Evolutionary conservation across 2,888 invertebrate species (phyloP), one percentile per base, ranked within the genome.

Genomic region (Yponomeuta cagnagella): DNA sequence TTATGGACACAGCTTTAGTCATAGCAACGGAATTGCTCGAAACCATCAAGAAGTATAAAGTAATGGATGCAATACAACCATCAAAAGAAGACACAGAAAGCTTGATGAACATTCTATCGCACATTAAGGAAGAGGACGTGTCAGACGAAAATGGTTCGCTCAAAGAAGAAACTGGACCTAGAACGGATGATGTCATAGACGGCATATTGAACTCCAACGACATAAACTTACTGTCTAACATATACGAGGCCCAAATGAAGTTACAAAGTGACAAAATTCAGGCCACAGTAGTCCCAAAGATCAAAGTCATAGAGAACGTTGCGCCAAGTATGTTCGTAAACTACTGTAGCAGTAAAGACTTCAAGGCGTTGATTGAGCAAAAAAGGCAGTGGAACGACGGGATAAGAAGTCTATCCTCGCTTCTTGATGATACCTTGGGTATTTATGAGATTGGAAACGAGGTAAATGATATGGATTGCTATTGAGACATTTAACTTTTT

Each of bases 391-490:
- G 96, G 96, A 89, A 95, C 63, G 92, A 93, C 69, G 93, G 94
- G 43, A 94, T 94, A 68, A 93, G 94, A n/a, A 95, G 94, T 76
- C 92, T 96, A 23, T 93, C 93, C 2, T 96, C 96, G 0, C 88
- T 96, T 5, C 82, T 97, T 2, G 96, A 96, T 77, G 96, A 97
- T 82, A 95, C 96, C 73, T 82, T 96, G 33, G 93, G 94, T 10
- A 91, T 94, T 70, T 94, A 95, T 76, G 92, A 94, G 74, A 79
- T 84, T 1, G 93, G 83, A 52, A 80, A 82, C 48, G 93, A 94
- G 73, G 86, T 93, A 0, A 95, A 95, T 77, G 88, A 91, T 48
- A 93, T 95, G 90, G 96, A 96, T 88, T 96, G 96, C 86, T 96
- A 96, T 78, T 96, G 64, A 64, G 30, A 58, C 10, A 63, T 3